Base-by-base conservation (phyloP, 2,888 invertebrate genomes). In the Acrobeloides nanus region DNA sequence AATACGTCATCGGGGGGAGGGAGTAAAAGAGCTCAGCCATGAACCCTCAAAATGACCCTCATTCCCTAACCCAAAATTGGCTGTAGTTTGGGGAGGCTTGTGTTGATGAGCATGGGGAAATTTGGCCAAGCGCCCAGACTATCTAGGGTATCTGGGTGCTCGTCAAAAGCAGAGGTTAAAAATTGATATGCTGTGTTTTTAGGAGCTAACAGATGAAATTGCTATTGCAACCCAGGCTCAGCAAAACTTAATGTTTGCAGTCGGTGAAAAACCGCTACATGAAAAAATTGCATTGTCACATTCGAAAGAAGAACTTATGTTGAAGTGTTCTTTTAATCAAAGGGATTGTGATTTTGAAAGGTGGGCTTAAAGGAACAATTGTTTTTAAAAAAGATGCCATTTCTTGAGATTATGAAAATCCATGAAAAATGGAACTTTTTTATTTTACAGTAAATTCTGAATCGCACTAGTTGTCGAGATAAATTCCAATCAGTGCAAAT, bases 311-410 rank as follows among this genome's bases (percentile, higher is more conserved):
- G 72, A 72, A 45, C 55, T 72, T 35, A 67, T 72, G 21, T 46
- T 73, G 27, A 69, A 72, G 45, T 72, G 72, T 46, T 68, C 70
- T 6, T 72, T 72, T 51, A 74, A 72, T 47, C 72, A 72, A 27
- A 59, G 62, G 32, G 70, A 72, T 47, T 72, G 72, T 46, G 57
- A 66, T 32, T 64, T 72, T 48, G 57, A 63, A 24, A 55, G 59
- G 70, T 71, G 23, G 41, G 53, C 7, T n/a, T n/a, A n/a, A n/a
- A n/a, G n/a, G n/a, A n/a, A n/a, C n/a, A n/a, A n/a, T n/a, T n/a
- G 3, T 32, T 12, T 4, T 24, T 17, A n/a, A 20, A 29, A 6
- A 7, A 23, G n/a, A 12, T 50, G 5, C 35, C 12, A 46, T 41
- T 41, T 42, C 21, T 45, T n/a, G 12, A 8, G 12, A 15, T 43